Base-by-base conservation (phyloP, 2,797 vertebrate genomes). In the Chaenodraco wilsoni region DNA sequence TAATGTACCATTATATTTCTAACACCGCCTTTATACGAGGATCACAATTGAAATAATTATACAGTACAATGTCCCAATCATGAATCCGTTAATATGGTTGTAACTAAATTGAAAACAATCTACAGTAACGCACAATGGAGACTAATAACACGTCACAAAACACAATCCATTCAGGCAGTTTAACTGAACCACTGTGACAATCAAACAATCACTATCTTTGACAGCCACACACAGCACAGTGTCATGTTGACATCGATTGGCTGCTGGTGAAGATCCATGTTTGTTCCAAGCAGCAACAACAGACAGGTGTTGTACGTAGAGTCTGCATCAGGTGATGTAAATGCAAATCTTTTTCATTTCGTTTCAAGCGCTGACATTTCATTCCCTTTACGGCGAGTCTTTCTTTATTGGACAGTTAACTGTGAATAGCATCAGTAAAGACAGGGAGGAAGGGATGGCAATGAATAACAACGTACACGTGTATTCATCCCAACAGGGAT, bases 151-250 rank as follows among this genome's bases (percentile, higher is more conserved):
- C 1, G 69, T 72, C 84, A 60, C 16, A 45, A 52, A 84, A 72
- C 79, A 76, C 79, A 57, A 58, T 72, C 72, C 78, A 45, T 57
- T 76, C 65, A 80, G 72, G 66, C 66, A 14, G 71, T 84, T 82
- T 66, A 37, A 50, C 62, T 65, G 80, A 63, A 73, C 14, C 37
- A 10, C 72, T 79, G 58, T 54, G 86, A 86, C 80, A 81, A 63
- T 37, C 33, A 37, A 37, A 37, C 33, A 37, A 37, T 37, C 79
- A 67, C 67, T 41, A 72, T 87, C 59, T 67, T 79, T 81, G 81
- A 83, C 84, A 85, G 74, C 69, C 23, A 67, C 82, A 68, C 70
- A 81, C 74, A 65, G 65, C 37, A n/a, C 69, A 71, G 65, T 69
- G 72, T 66, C 68, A 78, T 9, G 50, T 3, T 55, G 61, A 81